Percentiles rank a stretch among this genome's conserved stretches.
phyloP scores from a whole-genome alignment of 2,797 vertebrate genomes.

The Bryconaethiops microstoma region DNA sequence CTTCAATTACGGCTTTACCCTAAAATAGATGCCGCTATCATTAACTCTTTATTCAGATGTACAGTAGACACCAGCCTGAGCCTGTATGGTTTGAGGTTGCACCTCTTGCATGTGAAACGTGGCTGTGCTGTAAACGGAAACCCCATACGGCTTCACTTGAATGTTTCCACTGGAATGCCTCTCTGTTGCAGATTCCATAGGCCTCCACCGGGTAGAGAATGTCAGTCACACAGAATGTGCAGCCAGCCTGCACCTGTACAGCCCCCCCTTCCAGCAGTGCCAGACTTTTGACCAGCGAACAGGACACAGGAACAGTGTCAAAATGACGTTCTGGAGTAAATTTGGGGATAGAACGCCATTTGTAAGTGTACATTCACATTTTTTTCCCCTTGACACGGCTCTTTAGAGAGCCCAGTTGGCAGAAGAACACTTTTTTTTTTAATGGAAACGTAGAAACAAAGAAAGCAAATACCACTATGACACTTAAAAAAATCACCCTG shows the following conservation, averaged over 20 bases:
- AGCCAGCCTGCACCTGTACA: slow-evolving; percentile 93
- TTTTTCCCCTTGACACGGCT: background rate
- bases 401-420: background rate
- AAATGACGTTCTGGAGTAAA: slow-evolving; percentile 96
- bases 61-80: background rate
- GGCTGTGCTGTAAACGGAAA: background rate
- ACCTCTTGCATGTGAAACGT: background rate
- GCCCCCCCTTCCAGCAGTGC: slow-evolving; percentile 89
- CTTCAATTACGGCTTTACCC: background rate
- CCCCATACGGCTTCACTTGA: background rate
- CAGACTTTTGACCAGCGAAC: slow-evolving; percentile 96
- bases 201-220: slow-evolving; percentile 96
- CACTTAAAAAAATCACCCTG: background rate
- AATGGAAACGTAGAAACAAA: no score
- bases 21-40: background rate
- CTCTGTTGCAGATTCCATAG: slow-evolving; percentile 84
- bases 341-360: slow-evolving; percentile 85
- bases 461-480: background rate
- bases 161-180: slow-evolving; percentile 20
- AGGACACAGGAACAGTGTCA: slow-evolving; percentile 90
- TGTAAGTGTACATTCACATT: slow-evolving; percentile 75
- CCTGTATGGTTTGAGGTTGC: background rate
- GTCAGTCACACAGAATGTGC: slow-evolving; percentile 93
- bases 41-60: background rate
- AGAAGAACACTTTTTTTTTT: background rate